Evolutionary conservation across 2,888 invertebrate genomes (phyloP).

Genomic region (Apamea monoglypha): DNA sequence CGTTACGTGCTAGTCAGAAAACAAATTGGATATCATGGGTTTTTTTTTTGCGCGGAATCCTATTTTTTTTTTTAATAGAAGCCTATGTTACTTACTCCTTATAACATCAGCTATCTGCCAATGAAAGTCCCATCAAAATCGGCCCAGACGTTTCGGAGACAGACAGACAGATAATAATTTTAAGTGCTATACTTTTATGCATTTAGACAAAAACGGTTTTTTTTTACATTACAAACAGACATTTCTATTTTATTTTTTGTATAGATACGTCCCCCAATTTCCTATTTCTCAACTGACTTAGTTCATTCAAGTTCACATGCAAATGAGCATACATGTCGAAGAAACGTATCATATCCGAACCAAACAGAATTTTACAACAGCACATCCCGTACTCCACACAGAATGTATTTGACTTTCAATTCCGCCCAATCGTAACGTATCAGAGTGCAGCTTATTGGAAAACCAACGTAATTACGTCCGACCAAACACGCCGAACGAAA

Average conservation of each 20-base stretch:
- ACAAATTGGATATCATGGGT: not conserved
- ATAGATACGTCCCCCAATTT: not conserved
- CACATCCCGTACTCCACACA: conserved; percentile 37
- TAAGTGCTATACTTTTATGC: not conserved
- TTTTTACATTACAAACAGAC: not conserved
- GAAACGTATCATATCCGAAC: conserved; percentile 10
- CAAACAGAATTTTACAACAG: conserved; percentile 52
- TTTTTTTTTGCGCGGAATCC: not conserved
- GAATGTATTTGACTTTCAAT: conserved; percentile 63
- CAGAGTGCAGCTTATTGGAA: conserved; percentile 67
- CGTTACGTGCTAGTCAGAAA: not conserved
- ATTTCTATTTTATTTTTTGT: not conserved
- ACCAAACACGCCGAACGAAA: conserved; percentile 64
- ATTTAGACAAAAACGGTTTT: not conserved
- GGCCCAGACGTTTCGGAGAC: not conserved
- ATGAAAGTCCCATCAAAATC: not conserved
- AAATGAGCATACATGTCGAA: conserved; percentile 20
- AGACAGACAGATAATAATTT: too few relatives aligned
- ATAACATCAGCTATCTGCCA: not conserved
- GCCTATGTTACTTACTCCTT: too few relatives aligned
- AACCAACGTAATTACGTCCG: conserved; percentile 64
- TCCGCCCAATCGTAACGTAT: conserved; percentile 64
- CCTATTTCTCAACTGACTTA: conserved; percentile 6
- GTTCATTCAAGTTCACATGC: conserved; percentile 27
- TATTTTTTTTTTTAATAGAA: not conserved